Conservation (phyloP, 2,888 invertebrate species). For the Gibbula magus region DNA sequence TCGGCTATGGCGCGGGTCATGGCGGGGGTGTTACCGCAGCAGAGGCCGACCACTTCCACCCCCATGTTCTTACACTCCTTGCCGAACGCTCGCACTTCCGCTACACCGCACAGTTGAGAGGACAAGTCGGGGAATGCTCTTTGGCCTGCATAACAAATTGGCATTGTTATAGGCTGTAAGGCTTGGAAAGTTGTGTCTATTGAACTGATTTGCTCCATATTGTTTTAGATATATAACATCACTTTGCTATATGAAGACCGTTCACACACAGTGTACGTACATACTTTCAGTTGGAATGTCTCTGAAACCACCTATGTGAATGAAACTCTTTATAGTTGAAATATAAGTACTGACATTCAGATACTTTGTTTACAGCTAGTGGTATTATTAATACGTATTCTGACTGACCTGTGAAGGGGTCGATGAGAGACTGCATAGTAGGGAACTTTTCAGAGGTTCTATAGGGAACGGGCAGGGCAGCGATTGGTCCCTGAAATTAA, state of each 20-base stretch:
- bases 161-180: too few species aligned
- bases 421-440: conserved; percentile 50
- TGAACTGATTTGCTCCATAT: too few species aligned
- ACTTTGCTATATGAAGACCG: too few species aligned
- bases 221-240: too few species aligned
- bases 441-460: conserved; percentile 48
- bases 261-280: too few species aligned
- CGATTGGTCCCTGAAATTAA: conserved; percentile 51
- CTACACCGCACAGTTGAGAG: conserved; percentile 38
- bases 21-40: conserved; percentile 61
- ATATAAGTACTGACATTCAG: too few species aligned
- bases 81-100: conserved; percentile 52
- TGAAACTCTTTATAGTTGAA: too few species aligned
- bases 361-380: too few species aligned
- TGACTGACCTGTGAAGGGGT: conserved; percentile 47
- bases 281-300: too few species aligned
- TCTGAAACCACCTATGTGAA: too few species aligned
- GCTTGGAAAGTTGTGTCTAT: too few species aligned
- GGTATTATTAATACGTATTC: too few species aligned
- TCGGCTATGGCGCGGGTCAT: conserved; percentile 54
- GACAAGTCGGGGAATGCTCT: conserved; percentile 54
- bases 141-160: conserved; percentile 41
- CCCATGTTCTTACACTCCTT: conserved; percentile 49
- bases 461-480: conserved; percentile 60
- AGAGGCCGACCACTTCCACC: conserved; percentile 63